Percentiles rank a stretch among this genome's conserved stretches.
Evolutionary conservation across 2,797 vertebrate genomes (phyloP).

Genomic region (Melanotaenia nigrans): DNA sequence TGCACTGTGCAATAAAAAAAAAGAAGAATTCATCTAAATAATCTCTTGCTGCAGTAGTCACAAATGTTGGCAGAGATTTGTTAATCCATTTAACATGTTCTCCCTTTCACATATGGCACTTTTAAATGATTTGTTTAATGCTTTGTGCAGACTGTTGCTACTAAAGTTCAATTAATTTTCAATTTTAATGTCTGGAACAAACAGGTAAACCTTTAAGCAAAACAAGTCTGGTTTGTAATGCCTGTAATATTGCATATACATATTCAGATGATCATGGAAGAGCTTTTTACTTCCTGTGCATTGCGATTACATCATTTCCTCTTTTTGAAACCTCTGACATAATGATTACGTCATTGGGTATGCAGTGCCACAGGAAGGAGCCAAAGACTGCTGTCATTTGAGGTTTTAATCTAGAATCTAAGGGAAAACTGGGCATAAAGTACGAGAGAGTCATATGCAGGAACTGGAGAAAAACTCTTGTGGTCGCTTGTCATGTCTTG

Average conservation of each 20-base stretch:
- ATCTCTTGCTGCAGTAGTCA: slow-evolving; percentile 10
- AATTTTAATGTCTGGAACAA: neutral
- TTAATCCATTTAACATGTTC: slow-evolving; percentile 1
- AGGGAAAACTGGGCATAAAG: slow-evolving; percentile 22
- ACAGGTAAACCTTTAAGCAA: neutral
- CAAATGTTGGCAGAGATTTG: slow-evolving; percentile 1
- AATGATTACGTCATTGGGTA: slow-evolving; percentile 63
- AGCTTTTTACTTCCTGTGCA: slow-evolving; percentile 27
- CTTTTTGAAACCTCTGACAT: slow-evolving; percentile 37
- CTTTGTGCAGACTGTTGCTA: neutral
- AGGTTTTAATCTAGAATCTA: slow-evolving; percentile 16
- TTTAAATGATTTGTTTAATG: neutral
- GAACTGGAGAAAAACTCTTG: slow-evolving; percentile 9
- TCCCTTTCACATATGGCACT: neutral
- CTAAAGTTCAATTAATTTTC: neutral
- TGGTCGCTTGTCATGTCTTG: neutral
- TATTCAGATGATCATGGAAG: slow-evolving; percentile 23
- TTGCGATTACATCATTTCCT: slow-evolving; percentile 59
- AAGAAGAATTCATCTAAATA: slow-evolving; percentile 5
- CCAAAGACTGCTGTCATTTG: slow-evolving; percentile 34
- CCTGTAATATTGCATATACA: slow-evolving; percentile 13
- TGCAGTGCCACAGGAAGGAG: slow-evolving; percentile 31
- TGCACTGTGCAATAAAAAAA: slow-evolving; percentile 11
- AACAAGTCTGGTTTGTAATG: neutral
- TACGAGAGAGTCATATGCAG: slow-evolving; percentile 48